These are phyloP conservation scores for Loris lydekkerianus DNA, from an alignment of 2,797 vertebrate species.

Conservation along the genomic window DNA sequence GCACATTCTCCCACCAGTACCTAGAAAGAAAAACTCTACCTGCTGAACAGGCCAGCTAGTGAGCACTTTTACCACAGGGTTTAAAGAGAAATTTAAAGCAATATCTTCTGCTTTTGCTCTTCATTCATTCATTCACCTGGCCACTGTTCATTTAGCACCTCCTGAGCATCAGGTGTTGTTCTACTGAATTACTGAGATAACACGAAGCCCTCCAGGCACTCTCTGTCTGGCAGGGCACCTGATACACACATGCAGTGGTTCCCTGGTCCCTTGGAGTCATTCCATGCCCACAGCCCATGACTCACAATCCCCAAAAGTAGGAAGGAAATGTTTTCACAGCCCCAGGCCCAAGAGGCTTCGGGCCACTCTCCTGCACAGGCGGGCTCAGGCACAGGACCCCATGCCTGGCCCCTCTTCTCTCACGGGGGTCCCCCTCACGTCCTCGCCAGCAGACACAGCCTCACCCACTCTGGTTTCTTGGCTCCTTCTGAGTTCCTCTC, in stretches of 20 bases:
- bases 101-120: not conserved
- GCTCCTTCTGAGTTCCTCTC: not conserved
- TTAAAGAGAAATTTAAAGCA: not conserved
- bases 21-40: conserved; percentile 36
- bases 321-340: not conserved
- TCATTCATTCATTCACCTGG: not conserved
- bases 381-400: not conserved
- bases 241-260: not conserved
- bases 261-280: not conserved
- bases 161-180: not conserved
- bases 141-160: not conserved
- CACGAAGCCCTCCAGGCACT: not conserved
- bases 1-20: not conserved
- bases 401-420: not conserved
- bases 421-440: not conserved
- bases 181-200: not conserved
- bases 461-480: not conserved
- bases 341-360: not conserved
- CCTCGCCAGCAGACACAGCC: too few species aligned
- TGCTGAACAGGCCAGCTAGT: not conserved
- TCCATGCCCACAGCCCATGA: not conserved
- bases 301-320: not conserved
- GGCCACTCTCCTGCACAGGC: not conserved
- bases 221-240: not conserved
- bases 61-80: not conserved